phyloP scores from a whole-genome alignment of 1,140 invertebrate genomes.

The Drosophila equinoxialis region DNA sequence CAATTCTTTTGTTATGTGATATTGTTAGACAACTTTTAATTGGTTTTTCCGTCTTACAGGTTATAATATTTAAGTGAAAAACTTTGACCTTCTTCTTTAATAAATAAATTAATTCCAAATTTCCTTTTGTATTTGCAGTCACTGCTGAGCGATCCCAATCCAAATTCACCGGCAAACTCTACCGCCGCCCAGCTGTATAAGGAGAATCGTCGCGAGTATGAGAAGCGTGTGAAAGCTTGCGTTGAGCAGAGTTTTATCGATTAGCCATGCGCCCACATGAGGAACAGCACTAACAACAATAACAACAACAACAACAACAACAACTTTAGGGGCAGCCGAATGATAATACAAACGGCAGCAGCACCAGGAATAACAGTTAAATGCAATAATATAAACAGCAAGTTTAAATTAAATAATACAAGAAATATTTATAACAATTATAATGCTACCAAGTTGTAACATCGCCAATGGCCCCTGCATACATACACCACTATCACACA shows the following conservation, averaged over 20 bases:
- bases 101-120: no score
- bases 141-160: conserved; percentile 97
- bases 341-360: conserved; percentile 38
- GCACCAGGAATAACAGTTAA: conserved; percentile 51
- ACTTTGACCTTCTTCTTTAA: no score
- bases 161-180: conserved; percentile 97
- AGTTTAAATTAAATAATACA: conserved; percentile 77
- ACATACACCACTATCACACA: conserved; percentile 20
- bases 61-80: no score
- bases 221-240: conserved; percentile 97
- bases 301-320: conserved; percentile 37
- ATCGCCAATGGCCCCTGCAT: conserved; percentile 50
- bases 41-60: no score
- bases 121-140: conserved; percentile 86
- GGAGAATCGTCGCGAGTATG: conserved; percentile 97
- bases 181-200: conserved; percentile 98
- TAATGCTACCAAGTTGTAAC: conserved; percentile 78
- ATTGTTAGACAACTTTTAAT: no score
- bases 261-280: conserved; percentile 86
- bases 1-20: no score
- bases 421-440: conserved; percentile 76
- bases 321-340: conserved; percentile 39
- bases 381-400: conserved; percentile 75
- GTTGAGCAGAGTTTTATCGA: conserved; percentile 98
- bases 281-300: conserved; percentile 49